These are phyloP conservation scores for Steromphala cineraria DNA, from an alignment of 2,888 invertebrate species.

Conservation along the genomic window DNA sequence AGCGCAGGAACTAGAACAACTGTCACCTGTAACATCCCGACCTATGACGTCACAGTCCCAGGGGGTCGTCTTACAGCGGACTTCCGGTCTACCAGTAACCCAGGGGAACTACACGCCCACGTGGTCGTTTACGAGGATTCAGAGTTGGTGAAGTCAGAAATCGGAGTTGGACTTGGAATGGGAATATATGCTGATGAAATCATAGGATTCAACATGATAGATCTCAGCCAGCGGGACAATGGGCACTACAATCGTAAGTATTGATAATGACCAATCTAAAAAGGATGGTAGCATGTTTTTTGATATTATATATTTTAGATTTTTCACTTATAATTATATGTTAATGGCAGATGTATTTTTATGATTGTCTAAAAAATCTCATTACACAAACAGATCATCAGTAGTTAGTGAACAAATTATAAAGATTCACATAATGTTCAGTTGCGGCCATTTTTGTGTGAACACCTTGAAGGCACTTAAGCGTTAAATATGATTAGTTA, in stretches of 20 bases:
- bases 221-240: background rate
- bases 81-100: conserved; percentile 53
- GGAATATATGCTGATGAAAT: conserved; percentile 28
- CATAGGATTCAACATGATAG: background rate
- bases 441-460: too few species aligned
- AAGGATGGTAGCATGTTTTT: too few species aligned
- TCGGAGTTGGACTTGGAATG: conserved; percentile 32
- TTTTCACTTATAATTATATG: too few species aligned
- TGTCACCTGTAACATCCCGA: conserved; percentile 50
- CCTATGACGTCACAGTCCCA: conserved; percentile 56
- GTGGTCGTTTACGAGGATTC: conserved; percentile 56
- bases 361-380: too few species aligned
- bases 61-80: conserved; percentile 47
- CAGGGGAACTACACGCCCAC: conserved; percentile 41
- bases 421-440: too few species aligned
- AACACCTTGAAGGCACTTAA: too few species aligned
- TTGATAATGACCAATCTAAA: background rate
- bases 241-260: background rate
- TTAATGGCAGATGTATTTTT: too few species aligned
- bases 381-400: too few species aligned
- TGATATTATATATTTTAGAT: too few species aligned
- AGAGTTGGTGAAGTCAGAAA: background rate
- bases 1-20: conserved; percentile 45
- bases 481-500: too few species aligned
- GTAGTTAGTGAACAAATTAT: too few species aligned